Evolutionary conservation across 1,140 invertebrate species (phyloP), one percentile per base, ranked within the genome.

Genomic region (Brachionus angularis): DNA sequence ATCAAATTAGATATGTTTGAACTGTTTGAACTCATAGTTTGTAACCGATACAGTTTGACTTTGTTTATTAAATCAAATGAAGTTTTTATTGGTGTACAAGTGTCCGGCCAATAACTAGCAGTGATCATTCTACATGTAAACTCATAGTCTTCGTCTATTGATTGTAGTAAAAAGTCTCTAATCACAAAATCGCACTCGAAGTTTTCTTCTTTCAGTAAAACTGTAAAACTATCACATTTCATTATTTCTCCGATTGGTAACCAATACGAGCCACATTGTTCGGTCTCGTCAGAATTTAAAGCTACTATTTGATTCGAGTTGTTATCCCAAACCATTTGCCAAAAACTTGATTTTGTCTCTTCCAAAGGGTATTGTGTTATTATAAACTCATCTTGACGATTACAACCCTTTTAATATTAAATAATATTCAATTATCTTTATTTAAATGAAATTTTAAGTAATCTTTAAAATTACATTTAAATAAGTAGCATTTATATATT

Each of bases 261-360:
- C 64, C 64, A 70, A 25, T 50, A 70, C 1, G 44, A 21, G 12
- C n/a, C 47, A 16, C 44, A 49, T 8, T 70, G 34, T 39, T 49
- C 44, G 3, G 44, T 70, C 25, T 70, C 64, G 27, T 70, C 64
- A 5, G 64, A 49, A 33, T 70, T 50, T 25, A 70, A 42, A 7
- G 34, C 33, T 3, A 70, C 64, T 31, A 70, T 70, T 49, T 50
- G 44, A 70, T 31, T 70, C 27, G 64, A 50, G 50, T 70, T 70
- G n/a, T 49, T 70, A 25, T 70, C 46, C 96, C 96, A 99, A 14
- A 99, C 84, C 95, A 98, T 98, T 73, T 96, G 85, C 96, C 96
- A 99, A 76, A 99, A 94, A 79, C 98, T 96, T 75, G 96, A 92
- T 0, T 91, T 91, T 0, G 96, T 98, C 74, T 98, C 91, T 29